Conservation (phyloP, 1,140 invertebrate species). For the Agrilus planipennis region DNA sequence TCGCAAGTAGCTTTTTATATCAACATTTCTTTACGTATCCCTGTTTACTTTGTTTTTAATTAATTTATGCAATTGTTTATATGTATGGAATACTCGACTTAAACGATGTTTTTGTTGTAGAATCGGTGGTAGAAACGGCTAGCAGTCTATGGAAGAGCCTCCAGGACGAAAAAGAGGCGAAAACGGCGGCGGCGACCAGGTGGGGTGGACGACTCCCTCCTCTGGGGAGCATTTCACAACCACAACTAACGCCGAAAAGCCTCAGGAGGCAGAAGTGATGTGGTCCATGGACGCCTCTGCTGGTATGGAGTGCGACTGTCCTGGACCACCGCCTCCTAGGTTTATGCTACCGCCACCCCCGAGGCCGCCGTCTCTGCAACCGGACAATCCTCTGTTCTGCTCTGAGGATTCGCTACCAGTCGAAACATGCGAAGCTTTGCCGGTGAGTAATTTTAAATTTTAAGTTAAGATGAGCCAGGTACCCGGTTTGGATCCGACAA, state of each 20-base stretch:
- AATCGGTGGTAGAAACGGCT: no score
- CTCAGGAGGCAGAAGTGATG: slow-evolving; percentile 25
- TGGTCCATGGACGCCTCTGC: slow-evolving; percentile 26
- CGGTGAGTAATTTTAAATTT: slow-evolving; percentile 22
- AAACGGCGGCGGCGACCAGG: slow-evolving; percentile 19
- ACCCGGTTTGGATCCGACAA: no score
- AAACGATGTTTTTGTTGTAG: no score
- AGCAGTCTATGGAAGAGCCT: no score
- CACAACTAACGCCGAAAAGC: no score
- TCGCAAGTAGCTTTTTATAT: no score
- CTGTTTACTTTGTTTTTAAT: no score
- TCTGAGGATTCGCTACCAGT: slow-evolving; percentile 31
- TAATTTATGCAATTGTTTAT: no score
- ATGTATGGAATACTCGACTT: no score
- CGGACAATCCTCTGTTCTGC: slow-evolving; percentile 29
- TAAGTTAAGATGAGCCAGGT: not conserved
- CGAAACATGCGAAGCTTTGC: slow-evolving; percentile 33
- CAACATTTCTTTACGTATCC: no score
- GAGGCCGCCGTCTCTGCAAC: slow-evolving; percentile 28
- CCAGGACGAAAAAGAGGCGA: no score
- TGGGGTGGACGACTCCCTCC: slow-evolving; percentile 30
- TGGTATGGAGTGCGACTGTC: slow-evolving; percentile 31
- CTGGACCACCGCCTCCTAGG: slow-evolving; percentile 28
- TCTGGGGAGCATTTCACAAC: no score
- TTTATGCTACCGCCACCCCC: slow-evolving; percentile 31